These are phyloP conservation scores for Cottoperca gobio DNA, from an alignment of 2,797 vertebrate species.

Conservation along the genomic window DNA sequence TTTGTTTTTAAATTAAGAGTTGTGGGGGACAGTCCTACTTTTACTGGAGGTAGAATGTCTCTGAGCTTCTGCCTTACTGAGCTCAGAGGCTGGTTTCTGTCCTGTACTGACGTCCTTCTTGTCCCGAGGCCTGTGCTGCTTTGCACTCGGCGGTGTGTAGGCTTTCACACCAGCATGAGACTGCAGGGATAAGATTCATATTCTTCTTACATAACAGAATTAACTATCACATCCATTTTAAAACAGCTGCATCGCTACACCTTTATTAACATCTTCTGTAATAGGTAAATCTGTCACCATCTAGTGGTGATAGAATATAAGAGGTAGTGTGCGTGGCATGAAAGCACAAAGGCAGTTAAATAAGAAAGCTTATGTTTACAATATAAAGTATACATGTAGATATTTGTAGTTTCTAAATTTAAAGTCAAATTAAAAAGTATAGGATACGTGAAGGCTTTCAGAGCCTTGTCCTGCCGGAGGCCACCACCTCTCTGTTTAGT, in stretches of 20 bases:
- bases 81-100: constrained; percentile 56
- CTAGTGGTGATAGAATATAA: constrained; percentile 77
- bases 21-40: constrained; percentile 61
- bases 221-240: constrained; percentile 55
- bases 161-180: constrained; percentile 66
- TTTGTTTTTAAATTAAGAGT: constrained; percentile 63
- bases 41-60: constrained; percentile 56
- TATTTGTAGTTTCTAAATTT: background rate
- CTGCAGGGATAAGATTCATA: constrained; percentile 77
- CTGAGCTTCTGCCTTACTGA: constrained; percentile 63
- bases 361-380: constrained; percentile 1
- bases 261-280: constrained; percentile 32
- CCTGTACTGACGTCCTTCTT: constrained; percentile 50
- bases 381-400: background rate
- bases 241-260: constrained; percentile 47
- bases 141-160: constrained; percentile 66
- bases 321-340: background rate
- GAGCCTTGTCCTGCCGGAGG: constrained; percentile 62
- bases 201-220: constrained; percentile 71
- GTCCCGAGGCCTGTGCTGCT: constrained; percentile 57
- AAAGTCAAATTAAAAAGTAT: background rate
- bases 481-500: constrained; percentile 54
- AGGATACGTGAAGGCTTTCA: constrained; percentile 23
- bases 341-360: background rate
- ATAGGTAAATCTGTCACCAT: constrained; percentile 83